These are phyloP conservation scores for Lasioglossum morio DNA, from an alignment of 2,888 invertebrate species.

Conservation along the genomic window DNA sequence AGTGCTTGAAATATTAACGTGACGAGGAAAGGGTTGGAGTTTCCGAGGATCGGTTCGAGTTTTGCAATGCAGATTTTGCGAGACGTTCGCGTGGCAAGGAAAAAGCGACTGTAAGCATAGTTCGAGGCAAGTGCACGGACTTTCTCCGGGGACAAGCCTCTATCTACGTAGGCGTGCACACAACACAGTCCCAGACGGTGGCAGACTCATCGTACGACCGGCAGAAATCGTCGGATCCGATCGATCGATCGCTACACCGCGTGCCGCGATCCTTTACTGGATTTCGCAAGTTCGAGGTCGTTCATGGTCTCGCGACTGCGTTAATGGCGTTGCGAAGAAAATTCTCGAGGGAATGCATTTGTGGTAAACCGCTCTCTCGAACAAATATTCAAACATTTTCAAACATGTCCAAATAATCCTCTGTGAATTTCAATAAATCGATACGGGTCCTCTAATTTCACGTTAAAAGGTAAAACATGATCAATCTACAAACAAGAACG, in stretches of 20 bases:
- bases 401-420: no score
- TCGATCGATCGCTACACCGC: neutral
- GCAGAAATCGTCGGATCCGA: neutral
- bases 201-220: neutral
- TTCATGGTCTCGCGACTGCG: neutral
- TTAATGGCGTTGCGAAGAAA: neutral
- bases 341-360: neutral
- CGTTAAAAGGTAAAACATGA: no score
- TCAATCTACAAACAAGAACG: no score
- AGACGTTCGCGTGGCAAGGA: slow-evolving; percentile 22
- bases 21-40: neutral
- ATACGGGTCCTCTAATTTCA: no score
- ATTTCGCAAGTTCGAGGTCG: slow-evolving; percentile 11
- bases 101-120: slow-evolving; percentile 44
- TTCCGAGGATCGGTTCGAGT: neutral
- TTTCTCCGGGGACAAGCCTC: slow-evolving; percentile 69
- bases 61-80: slow-evolving; percentile 36
- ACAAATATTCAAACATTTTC: no score
- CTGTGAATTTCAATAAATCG: no score
- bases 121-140: slow-evolving; percentile 60
- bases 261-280: neutral
- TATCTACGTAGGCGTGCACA: slow-evolving; percentile 64
- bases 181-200: neutral
- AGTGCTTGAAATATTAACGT: neutral
- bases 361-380: neutral